Base-by-base conservation (phyloP, 2,113 vertebrate species). In the Pipa parva region DNA sequence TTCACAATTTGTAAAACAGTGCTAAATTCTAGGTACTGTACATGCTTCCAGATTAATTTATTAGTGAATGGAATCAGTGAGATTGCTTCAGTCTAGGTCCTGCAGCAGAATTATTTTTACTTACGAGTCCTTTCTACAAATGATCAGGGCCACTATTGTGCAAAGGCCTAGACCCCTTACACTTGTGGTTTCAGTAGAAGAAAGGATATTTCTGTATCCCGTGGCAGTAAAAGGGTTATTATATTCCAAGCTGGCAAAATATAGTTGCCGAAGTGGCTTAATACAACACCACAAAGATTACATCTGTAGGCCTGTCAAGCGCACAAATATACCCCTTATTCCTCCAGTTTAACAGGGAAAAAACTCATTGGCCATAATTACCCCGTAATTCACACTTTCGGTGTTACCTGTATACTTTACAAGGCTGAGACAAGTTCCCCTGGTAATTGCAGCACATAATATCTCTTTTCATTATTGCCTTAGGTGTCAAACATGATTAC, bases 401-500 rank as follows among this genome's bases (percentile, higher is more conserved):
- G 65, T 12, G 49, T 75, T 72, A 73, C 80, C 78, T 62, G 78
- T 75, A 73, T 4, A 50, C 73, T 63, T 68, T 59, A 73, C 63
- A 75, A 74, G 68, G 74, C 76, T 73, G 78, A 75, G 71, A 63
- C 50, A 77, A 73, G 72, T 75, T 78, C 12, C 28, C 57, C 7
- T 59, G 64, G 76, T 73, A 78, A 75, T 75, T 37, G 36, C 28
- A 69, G 67, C 28, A n/a, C 73, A 70, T 71, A 72, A 78, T 73
- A 21, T 75, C 74, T 62, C 73, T 77, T 78, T 80, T 79, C 75
- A 72, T 70, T 52, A 20, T 46, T 8, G 1, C 55, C 64, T 0
- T 54, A 80, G 68, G 73, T 72, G 68, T 79, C 74, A 74, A 75
- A 66, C 68, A 67, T 75, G 76, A 76, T 78, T 74, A 75, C 72